Evolutionary conservation across 2,797 vertebrate genomes (phyloP).

Genomic region (Manis javanica): DNA sequence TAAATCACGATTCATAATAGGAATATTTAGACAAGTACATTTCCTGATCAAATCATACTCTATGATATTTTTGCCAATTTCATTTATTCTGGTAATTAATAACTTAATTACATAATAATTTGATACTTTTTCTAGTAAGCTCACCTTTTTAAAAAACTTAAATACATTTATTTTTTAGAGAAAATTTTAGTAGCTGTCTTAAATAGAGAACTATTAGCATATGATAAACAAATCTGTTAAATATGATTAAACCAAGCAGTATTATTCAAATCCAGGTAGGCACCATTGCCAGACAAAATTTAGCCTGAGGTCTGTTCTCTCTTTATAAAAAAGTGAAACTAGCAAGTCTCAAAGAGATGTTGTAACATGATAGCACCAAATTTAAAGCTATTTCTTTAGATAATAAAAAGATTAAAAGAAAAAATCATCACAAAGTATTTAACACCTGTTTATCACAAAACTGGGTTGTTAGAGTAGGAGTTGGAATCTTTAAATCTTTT

Average conservation of each 20-base stretch:
- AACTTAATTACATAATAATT: not conserved
- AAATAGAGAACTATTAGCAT: not conserved
- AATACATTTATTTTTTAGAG: not conserved
- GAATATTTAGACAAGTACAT: not conserved
- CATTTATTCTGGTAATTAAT: not conserved
- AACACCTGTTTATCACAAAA: not conserved
- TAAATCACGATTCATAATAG: not conserved
- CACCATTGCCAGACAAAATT: too few species aligned
- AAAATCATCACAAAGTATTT: not conserved
- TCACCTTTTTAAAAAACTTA: not conserved
- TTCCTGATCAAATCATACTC: not conserved
- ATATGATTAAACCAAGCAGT: not conserved
- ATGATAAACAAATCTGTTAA: not conserved
- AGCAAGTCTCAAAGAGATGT: not conserved
- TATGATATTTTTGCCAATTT: not conserved
- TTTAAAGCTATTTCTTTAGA: not conserved
- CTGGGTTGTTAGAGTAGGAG: not conserved
- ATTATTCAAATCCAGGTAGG: not conserved
- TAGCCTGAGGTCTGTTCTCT: not conserved
- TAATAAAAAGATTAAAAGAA: not conserved
- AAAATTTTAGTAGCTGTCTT: not conserved
- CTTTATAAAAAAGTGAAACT: not conserved
- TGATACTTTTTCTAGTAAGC: not conserved
- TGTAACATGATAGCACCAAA: not conserved
- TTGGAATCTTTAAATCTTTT: not conserved